Evolutionary conservation across 1,140 invertebrate genomes (phyloP), one percentile per base, ranked within the genome.

Genomic region (Drosophila persimilis): DNA sequence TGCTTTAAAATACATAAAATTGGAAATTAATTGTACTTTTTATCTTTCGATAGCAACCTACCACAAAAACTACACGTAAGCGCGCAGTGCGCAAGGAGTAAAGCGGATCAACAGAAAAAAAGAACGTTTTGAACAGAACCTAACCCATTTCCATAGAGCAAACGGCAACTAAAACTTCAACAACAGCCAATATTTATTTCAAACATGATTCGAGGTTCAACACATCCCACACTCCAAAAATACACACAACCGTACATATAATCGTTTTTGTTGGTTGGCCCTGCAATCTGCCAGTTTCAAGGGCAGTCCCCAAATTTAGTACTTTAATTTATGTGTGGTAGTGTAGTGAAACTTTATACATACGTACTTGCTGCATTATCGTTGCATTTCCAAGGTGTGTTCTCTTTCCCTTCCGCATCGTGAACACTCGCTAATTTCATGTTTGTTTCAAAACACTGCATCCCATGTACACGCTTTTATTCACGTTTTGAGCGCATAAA

Each of bases 71-170:
- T 20, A 22, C 78, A 17, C 89, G 89, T 43, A 90, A 90, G 70
- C 89, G 89, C 47, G 72, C 73, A 11, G 89, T 85, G 62, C 89
- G 89, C 60, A 90, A 90, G 64, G 89, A 90, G 65, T 89, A 70
- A 57, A 55, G 39, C 44, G 17, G 45, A 46, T 39, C 46, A 53
- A 56, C 55, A 43, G 9, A 29, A 51, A 15, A 26, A 15, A 20
- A 43, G 67, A 48, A 51, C 22, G 53, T 47, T 31, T 31, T 47
- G 20, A 47, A 58, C 58, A 43, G 69, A 79, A 85, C 78, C 73
- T 75, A 72, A 88, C 66, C 66, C 60, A 89, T 88, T 85, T 85
- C 81, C 81, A 86, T 64, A 48, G 57, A 50, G 69, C 51, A 57
- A 48, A 61, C 55, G 47, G 64, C 53, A 63, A 55, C 20, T 20